Base-by-base conservation (phyloP, 2,113 vertebrate genomes). In the Setophaga petechia region DNA sequence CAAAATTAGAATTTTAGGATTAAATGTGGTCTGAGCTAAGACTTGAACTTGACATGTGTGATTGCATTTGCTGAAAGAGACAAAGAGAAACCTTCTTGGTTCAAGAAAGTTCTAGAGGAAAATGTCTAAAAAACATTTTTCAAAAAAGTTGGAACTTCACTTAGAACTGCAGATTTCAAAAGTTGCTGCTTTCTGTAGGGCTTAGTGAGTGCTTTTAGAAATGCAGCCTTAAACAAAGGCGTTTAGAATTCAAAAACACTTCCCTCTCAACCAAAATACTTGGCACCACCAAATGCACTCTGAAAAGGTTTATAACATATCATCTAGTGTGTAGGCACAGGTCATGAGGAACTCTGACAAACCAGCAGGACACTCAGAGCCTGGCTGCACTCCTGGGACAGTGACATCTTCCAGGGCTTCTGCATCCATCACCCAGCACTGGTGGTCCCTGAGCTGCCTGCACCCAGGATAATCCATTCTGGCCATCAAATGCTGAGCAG, bases 371-470 rank as follows among this genome's bases (percentile, higher is more conserved):
- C 31, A 35, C 33, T 28, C 37, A 52, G 72, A 83, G 39, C 65
- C 47, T 37, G 43, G 39, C 17, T 1, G 0, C 3, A 0, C 16
- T 51, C 28, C 44, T 21, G 69, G 25, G 33, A 65, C 44, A n/a
- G 23, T 5, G 41, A 71, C 47, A 30, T 30, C 18, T 43, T 22
- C 30, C 5, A 2, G 20, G 27, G 41, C 16, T 66, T 22, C 78
- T 47, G 37, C 31, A 24, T 17, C 47, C 5, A 1, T 25, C 4
- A 0, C 10, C 43, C 66, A 59, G 51, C 37, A 28, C 43, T 27
- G 51, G 49, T 31, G 12, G 6, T 51, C 8, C 31, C 15, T 0
- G 0, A 18, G 43, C 11, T 3, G 4, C 51, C 65, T 54, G n/a
- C 22, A 66, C n/a, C 52, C 4, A 2, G 31, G 24, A 66, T n/a